Evolutionary conservation across 2,888 invertebrate genomes (phyloP).

Genomic region (Xiphydria camelus): DNA sequence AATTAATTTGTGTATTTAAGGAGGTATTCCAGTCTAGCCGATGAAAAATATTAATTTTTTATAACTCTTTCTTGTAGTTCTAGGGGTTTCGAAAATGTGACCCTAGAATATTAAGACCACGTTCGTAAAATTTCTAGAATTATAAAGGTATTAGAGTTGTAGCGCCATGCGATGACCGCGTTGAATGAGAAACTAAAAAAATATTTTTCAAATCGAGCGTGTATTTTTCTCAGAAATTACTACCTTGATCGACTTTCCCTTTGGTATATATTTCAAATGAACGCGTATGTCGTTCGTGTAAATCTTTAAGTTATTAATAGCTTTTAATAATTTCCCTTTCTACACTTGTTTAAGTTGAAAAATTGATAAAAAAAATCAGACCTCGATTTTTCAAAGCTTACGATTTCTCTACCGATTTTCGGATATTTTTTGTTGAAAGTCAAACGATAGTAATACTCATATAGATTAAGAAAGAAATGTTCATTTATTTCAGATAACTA

Average conservation of each 20-base stretch:
- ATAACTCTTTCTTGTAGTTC: not conserved
- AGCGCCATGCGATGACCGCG: not conserved
- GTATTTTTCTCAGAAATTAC: not conserved
- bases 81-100: not conserved
- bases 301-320: no score
- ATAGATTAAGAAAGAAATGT: no score
- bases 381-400: no score
- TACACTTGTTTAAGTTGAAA: no score
- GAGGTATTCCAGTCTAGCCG: not conserved
- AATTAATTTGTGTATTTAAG: no score
- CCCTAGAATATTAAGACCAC: not conserved
- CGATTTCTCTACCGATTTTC: no score
- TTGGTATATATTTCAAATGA: not conserved
- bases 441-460: no score
- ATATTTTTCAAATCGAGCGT: conserved; percentile 3
- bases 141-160: not conserved
- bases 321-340: no score
- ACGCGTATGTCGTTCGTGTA: no score
- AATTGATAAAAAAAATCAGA: no score
- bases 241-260: not conserved
- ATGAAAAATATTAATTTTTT: not conserved
- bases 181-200: not conserved
- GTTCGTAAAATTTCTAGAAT: not conserved
- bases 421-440: no score
- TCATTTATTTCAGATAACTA: no score